phyloP scores from a whole-genome alignment of 2,888 invertebrate species.

The Tachina grossa region DNA sequence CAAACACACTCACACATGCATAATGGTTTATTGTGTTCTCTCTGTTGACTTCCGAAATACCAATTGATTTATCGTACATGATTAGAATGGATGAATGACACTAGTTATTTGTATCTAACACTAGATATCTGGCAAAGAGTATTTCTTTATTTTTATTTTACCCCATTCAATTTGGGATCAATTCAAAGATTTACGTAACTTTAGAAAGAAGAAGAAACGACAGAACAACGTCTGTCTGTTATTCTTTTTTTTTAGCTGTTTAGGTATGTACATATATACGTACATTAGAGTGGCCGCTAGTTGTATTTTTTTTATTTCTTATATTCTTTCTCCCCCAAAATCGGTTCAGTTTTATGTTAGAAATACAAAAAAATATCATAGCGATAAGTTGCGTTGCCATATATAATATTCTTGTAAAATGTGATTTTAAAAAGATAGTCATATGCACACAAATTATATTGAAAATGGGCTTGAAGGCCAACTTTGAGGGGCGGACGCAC shows the following conservation, averaged over 20 bases:
- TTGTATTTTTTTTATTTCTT: no score
- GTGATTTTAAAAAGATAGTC: no score
- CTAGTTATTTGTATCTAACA: conserved; percentile 59
- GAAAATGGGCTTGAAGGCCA: no score
- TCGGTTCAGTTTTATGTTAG: no score
- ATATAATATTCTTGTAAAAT: no score
- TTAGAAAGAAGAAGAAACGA: conserved; percentile 20
- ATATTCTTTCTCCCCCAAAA: no score
- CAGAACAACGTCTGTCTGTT: conserved; percentile 14
- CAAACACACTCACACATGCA: conserved; percentile 6
- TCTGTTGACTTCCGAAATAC: conserved; percentile 75
- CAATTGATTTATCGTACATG: conserved; percentile 77
- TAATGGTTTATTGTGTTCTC: conserved; percentile 45
- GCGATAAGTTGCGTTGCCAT: no score
- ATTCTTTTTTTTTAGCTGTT: neutral
- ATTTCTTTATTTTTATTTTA: conserved; percentile 68
- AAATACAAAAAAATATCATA: no score
- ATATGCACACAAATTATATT: no score
- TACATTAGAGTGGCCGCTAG: no score
- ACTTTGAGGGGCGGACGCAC: no score
- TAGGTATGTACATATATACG: neutral
- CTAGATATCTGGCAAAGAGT: conserved; percentile 55
- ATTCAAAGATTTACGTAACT: conserved; percentile 58
- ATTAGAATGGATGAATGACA: conserved; percentile 71
- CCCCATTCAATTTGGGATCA: conserved; percentile 57